These are phyloP conservation scores for Halisarca cf. caerulea DNA, from an alignment of 37 sponge, comb jelly and placozoan species.

Conservation along the genomic window DNA sequence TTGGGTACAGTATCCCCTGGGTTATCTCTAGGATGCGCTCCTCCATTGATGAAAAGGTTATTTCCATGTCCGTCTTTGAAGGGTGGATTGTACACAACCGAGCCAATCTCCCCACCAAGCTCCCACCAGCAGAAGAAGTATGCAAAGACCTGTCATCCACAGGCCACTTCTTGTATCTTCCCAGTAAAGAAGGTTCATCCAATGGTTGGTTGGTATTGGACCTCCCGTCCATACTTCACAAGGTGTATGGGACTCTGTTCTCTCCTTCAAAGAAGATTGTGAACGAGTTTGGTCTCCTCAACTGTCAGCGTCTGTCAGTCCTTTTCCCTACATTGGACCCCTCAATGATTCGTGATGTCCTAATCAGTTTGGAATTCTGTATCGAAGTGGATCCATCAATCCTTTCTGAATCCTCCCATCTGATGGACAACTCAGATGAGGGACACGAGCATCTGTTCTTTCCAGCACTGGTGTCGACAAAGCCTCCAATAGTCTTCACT, in stretches of 20 bases:
- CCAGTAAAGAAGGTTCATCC: neutral
- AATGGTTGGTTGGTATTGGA: conserved; percentile 15
- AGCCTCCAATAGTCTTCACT: neutral
- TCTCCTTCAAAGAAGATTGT: neutral
- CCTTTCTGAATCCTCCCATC: neutral
- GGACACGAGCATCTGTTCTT: neutral
- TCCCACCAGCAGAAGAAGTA: neutral
- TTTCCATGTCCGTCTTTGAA: neutral
- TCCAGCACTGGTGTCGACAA: neutral
- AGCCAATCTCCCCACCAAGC: neutral
- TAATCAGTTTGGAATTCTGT: conserved; percentile 23
- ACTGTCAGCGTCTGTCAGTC: neutral
- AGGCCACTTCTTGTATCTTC: conserved; percentile 1
- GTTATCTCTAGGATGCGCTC: neutral
- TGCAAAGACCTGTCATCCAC: conserved; percentile 7
- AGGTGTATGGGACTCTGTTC: conserved; percentile 23
- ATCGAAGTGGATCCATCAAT: conserved; percentile 3
- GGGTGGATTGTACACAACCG: neutral
- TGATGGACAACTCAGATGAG: neutral
- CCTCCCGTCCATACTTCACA: conserved; percentile 3
- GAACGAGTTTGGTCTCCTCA: conserved; percentile 7
- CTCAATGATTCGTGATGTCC: neutral
- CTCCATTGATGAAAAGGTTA: neutral
- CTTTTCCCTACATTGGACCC: neutral
- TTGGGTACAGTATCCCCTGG: neutral